Evolutionary conservation across 2,113 vertebrate genomes (phyloP).

Genomic region (Plotosus lineatus): DNA sequence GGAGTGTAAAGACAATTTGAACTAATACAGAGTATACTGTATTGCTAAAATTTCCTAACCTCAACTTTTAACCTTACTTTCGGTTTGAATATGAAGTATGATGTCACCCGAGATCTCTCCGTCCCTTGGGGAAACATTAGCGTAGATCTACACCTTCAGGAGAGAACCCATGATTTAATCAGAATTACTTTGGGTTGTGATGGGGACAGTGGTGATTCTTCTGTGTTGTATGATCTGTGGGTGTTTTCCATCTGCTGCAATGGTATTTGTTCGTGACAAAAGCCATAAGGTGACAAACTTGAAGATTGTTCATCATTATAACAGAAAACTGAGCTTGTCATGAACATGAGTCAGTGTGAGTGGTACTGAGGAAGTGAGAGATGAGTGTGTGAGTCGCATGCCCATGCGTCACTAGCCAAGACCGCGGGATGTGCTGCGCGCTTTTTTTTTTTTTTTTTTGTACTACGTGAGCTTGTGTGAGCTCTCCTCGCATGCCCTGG

Average conservation of each 20-base stretch:
- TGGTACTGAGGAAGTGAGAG: conserved; percentile 33
- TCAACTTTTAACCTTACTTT: too few species aligned
- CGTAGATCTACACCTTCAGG: too few species aligned
- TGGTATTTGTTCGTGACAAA: background rate
- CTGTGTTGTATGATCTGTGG: background rate
- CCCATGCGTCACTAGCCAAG: conserved; percentile 38
- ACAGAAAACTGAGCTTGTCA: background rate
- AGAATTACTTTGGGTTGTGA: background rate
- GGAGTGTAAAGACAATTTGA: too few species aligned
- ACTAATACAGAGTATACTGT: too few species aligned
- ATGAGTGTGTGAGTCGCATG: conserved; percentile 46
- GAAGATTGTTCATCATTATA: background rate
- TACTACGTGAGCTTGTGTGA: background rate
- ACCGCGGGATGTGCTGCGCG: conserved; percentile 24
- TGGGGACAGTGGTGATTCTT: background rate
- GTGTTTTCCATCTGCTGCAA: conserved; percentile 64
- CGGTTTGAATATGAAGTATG: too few species aligned
- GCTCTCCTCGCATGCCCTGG: conserved; percentile 47
- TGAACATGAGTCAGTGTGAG: conserved; percentile 8
- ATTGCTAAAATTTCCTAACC: too few species aligned
- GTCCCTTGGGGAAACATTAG: too few species aligned
- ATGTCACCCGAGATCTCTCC: background rate
- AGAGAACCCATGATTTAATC: background rate
- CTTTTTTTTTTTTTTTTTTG: conserved; percentile 3
- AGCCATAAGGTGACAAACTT: background rate